Conservation (phyloP, 2,797 vertebrate genomes). For the Anguilla obscura region DNA sequence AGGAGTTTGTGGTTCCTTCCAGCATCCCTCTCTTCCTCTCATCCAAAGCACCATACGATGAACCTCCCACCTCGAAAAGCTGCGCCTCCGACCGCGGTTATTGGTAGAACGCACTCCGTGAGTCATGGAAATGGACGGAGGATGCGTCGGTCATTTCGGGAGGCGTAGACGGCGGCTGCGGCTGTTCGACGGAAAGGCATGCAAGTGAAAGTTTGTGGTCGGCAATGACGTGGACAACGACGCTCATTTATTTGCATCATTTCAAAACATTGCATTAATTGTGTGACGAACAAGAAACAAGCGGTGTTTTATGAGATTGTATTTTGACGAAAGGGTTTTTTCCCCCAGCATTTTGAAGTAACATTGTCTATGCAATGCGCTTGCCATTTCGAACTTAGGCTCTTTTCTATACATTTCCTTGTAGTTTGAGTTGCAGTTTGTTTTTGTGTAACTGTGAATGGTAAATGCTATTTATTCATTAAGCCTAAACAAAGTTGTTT, state of each 20-base stretch:
- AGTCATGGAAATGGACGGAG: conserved; percentile 23
- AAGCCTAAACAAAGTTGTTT: conserved; percentile 20
- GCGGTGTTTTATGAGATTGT: not conserved
- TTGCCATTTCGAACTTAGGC: not conserved
- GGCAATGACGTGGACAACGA: conserved; percentile 32
- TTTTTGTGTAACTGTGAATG: not conserved
- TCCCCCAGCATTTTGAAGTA: not conserved
- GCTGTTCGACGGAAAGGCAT: conserved; percentile 25
- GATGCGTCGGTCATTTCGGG: conserved; percentile 34
- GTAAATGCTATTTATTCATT: not conserved
- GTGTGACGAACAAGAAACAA: conserved; percentile 24
- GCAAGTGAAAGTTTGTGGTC: conserved; percentile 29
- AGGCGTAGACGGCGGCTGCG: conserved; percentile 36
- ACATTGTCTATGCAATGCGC: not conserved
- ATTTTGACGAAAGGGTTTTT: not conserved
- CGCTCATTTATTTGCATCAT: conserved; percentile 1
- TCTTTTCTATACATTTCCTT: not conserved
- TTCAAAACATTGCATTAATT: conserved; percentile 12
- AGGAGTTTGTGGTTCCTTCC: conserved; percentile 40
- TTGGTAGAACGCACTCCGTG: conserved; percentile 40
- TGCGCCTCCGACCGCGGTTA: conserved; percentile 31
- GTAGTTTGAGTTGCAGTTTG: not conserved
- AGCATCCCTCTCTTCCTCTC: conserved; percentile 40
- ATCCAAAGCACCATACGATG: conserved; percentile 38
- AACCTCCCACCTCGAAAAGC: conserved; percentile 39